Evolutionary conservation across 2,888 invertebrate genomes (phyloP), one percentile per base, ranked within the genome.

Genomic region (Bugulina stolonifera): DNA sequence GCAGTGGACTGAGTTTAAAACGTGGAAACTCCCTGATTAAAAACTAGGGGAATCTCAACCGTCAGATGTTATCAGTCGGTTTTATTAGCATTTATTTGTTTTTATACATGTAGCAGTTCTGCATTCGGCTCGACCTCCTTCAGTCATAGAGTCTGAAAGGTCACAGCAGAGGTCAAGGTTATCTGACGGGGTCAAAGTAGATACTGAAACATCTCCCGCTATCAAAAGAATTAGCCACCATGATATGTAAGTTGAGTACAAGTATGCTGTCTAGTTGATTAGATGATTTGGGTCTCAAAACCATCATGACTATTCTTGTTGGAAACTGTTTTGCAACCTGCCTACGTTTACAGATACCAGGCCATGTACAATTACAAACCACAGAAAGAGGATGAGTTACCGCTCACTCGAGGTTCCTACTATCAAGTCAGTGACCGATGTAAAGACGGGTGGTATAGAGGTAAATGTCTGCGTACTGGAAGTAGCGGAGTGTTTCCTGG

Each of bases 361-460:
- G 95, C 95, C 1, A 87, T 97, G 84, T 98, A 96, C 88, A 93
- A 94, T 85, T 99, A 99, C 87, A 90, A 91, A 73, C 97, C 98
- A 22, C 93, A 94, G 85, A 97, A 98, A 85, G 92, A 93, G 64
- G 98, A 99, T 84, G 98, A 99, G 86, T 85, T 99, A 75, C 96
- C 97, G 82, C 87, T 99, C 75, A 87, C 89, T 74, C 95, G 96
- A 84, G 94, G 94, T 72, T 97, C 98, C 85, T 82, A 82, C 73
- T 93, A 97, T 72, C 93, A 91, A 83, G 97, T 98, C 74, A 88
- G 95, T 84, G 97, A 98, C 87, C 94, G 95, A 84, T 98, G 98
- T 85, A 96, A 97, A 85, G 98, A 98, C 85, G 98, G 98, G 77
- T 99, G 98, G 98, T 98, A 90, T 87, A 95, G 97, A 78, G 98